Evolutionary conservation across 2,888 invertebrate genomes (phyloP).

Genomic region (Vanessa cardui): DNA sequence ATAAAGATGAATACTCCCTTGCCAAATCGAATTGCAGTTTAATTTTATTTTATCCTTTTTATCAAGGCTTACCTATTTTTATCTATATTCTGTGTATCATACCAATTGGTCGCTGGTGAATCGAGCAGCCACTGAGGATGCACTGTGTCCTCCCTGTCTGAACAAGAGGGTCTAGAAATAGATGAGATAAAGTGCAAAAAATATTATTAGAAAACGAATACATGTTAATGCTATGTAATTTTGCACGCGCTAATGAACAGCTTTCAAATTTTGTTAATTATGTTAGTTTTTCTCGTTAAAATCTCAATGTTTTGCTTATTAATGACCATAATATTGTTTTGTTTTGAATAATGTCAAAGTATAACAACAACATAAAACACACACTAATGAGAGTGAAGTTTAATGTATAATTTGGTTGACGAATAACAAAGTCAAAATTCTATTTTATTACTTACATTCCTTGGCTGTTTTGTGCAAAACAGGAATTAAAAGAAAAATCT

Average conservation of each 20-base stretch:
- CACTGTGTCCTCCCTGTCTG: conserved; percentile 84
- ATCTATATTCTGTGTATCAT: conserved; percentile 70
- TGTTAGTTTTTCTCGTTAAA: not conserved
- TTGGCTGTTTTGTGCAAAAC: conserved; percentile 82
- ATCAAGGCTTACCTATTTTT: conserved; percentile 55
- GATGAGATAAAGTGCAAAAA: not conserved
- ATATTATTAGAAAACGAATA: not conserved
- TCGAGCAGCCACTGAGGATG: conserved; percentile 86
- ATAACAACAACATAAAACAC: not conserved
- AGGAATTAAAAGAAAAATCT: conserved; percentile 86
- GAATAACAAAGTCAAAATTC: too few relatives aligned
- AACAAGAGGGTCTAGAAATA: conserved; percentile 69
- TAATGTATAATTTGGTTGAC: not conserved
- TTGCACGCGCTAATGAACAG: too few relatives aligned
- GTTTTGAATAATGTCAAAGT: conserved; percentile 9
- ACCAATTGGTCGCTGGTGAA: conserved; percentile 84
- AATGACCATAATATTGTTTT: conserved; percentile 1
- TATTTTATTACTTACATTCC: conserved; percentile 77
- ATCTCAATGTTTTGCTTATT: not conserved
- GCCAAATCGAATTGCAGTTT: not conserved
- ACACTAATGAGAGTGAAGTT: not conserved
- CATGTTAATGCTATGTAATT: too few relatives aligned
- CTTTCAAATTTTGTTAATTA: not conserved
- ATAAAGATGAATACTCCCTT: conserved; percentile 14
- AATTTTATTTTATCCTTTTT: not conserved